Evolutionary conservation across 53 echinoderm and acorn worm genomes (phyloP).

Genomic region (Patiria pectinifera): DNA sequence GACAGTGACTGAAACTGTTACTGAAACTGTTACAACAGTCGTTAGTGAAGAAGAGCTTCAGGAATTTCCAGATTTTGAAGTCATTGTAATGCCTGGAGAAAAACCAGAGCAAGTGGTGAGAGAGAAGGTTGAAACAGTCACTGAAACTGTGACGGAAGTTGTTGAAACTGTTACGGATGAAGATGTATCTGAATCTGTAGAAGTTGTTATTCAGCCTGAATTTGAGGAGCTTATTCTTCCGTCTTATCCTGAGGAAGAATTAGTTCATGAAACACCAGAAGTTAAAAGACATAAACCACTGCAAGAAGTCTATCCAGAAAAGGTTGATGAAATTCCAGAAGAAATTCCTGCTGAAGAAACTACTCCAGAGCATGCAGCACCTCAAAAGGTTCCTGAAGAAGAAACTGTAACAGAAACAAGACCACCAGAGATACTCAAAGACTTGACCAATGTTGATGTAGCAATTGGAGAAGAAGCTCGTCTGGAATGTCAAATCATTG

Average conservation of each 20-base stretch:
- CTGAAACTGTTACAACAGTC: slow-evolving; percentile 72
- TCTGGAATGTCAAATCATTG: slow-evolving; percentile 81
- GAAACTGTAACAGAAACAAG: slow-evolving; percentile 17
- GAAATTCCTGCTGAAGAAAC: slow-evolving; percentile 16
- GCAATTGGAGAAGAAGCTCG: slow-evolving; percentile 73
- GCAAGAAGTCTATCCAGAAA: slow-evolving; percentile 45
- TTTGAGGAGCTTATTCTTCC: slow-evolving; percentile 43
- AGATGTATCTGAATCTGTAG: slow-evolving; percentile 47
- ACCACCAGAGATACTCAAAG: slow-evolving; percentile 75
- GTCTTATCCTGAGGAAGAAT: slow-evolving; percentile 53
- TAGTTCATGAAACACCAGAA: slow-evolving; percentile 25
- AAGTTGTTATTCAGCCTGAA: slow-evolving; percentile 53
- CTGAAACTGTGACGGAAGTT: slow-evolving; percentile 43
- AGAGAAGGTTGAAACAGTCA: slow-evolving; percentile 36
- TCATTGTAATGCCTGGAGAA: slow-evolving; percentile 76
- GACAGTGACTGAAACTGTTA: slow-evolving; percentile 75
- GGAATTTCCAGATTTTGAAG: slow-evolving; percentile 81
- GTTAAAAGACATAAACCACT: slow-evolving; percentile 33
- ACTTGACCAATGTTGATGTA: slow-evolving; percentile 77
- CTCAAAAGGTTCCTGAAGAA: slow-evolving; percentile 24
- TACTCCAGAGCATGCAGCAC: slow-evolving; percentile 31
- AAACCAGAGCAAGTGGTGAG: slow-evolving; percentile 66
- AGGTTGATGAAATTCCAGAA: slow-evolving; percentile 47
- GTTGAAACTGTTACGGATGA: slow-evolving; percentile 54
- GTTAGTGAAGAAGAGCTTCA: slow-evolving; percentile 45